Percentiles rank a stretch among this genome's conserved stretches.
Evolutionary conservation across 1,140 invertebrate species (phyloP).

Genomic region (Cydia pomonella): DNA sequence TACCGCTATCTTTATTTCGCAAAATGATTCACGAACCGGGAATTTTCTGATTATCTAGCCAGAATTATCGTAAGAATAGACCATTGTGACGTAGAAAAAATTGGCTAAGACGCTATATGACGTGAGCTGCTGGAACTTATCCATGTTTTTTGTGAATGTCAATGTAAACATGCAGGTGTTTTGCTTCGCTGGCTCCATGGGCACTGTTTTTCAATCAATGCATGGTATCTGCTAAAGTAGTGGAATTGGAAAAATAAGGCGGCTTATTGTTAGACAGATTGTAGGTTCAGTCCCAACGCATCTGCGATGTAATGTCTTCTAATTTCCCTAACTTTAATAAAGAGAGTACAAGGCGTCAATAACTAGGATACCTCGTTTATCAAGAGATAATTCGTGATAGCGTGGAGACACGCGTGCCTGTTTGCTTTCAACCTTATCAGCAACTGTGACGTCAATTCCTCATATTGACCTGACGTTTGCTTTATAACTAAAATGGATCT

Average conservation of each 20-base stretch:
- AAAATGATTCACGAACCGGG: slow-evolving; percentile 16
- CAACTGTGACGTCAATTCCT: slow-evolving; percentile 50
- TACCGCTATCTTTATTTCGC: not conserved
- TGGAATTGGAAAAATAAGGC: not conserved
- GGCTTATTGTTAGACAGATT: no score
- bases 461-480: slow-evolving; percentile 43
- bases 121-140: slow-evolving; percentile 18
- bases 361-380: slow-evolving; percentile 41
- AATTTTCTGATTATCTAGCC: slow-evolving; percentile 24
- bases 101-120: slow-evolving; percentile 9
- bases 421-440: slow-evolving; percentile 47
- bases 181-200: not conserved
- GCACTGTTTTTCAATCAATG: not conserved
- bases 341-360: slow-evolving; percentile 33
- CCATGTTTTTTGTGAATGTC: slow-evolving; percentile 25
- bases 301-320: not conserved
- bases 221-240: no score
- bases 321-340: slow-evolving; percentile 17
- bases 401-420: slow-evolving; percentile 44
- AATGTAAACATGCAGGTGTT: slow-evolving; percentile 6
- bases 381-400: slow-evolving; percentile 47
- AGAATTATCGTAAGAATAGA: slow-evolving; percentile 20
- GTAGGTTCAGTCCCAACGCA: not conserved
- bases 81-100: slow-evolving; percentile 29
- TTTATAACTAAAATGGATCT: slow-evolving; percentile 22